A percentile compares a stretch with the other conserved stretches of the same genome.
Conservation (phyloP, 2,888 invertebrate species). For the Acanthacorydalis orientalis region DNA sequence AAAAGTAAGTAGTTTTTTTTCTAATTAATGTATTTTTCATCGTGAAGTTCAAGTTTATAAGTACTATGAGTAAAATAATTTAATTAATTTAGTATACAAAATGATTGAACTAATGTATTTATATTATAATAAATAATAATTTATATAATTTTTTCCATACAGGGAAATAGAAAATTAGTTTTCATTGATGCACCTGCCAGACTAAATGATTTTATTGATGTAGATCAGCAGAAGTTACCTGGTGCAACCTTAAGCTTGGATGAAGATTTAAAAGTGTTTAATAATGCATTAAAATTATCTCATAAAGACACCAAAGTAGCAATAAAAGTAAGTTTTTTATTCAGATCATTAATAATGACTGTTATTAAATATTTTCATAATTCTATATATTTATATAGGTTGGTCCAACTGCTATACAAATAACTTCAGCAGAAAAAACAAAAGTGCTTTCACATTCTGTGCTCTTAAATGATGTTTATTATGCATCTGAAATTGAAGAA, state of each 20-base stretch:
- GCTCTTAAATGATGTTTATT: constrained; percentile 89
- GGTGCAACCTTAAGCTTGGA: constrained; percentile 89
- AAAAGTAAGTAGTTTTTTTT: constrained; percentile 55
- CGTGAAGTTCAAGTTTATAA: too few relatives aligned
- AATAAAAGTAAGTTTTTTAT: constrained; percentile 49
- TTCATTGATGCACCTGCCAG: constrained; percentile 84
- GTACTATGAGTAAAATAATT: background rate
- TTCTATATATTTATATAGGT: constrained; percentile 31
- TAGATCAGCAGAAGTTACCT: constrained; percentile 88
- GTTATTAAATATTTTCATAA: background rate
- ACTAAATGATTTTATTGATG: constrained; percentile 75
- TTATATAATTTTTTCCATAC: too few relatives aligned
- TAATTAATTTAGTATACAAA: too few relatives aligned
- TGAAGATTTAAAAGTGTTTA: constrained; percentile 91
- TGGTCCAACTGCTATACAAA: constrained; percentile 90
- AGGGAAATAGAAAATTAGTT: constrained; percentile 79
- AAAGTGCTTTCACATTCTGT: constrained; percentile 89
- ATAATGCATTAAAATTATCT: constrained; percentile 84
- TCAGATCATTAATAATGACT: background rate
- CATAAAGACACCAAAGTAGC: constrained; percentile 97
- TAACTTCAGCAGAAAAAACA: constrained; percentile 90
- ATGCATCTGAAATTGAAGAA: constrained; percentile 96
- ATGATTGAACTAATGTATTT: too few relatives aligned
- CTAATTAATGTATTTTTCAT: too few relatives aligned
- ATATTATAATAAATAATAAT: too few relatives aligned